These are phyloP conservation scores for Elegia similella DNA, from an alignment of 2,888 invertebrate genomes.

Conservation along the genomic window DNA sequence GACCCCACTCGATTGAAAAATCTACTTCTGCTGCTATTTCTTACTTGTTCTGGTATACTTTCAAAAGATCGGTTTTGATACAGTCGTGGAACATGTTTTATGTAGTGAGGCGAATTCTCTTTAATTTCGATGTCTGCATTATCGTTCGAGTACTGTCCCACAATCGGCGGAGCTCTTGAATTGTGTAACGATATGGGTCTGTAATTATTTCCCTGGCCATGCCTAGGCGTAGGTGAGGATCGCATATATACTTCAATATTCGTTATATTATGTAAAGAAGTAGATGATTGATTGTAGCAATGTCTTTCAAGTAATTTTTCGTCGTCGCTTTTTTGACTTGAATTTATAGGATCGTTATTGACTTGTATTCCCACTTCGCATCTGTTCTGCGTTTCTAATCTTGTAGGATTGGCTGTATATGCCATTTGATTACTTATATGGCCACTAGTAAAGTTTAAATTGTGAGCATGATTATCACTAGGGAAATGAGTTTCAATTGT, in stretches of 20 bases:
- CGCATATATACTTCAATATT: conserved; percentile 74
- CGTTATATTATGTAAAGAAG: conserved; percentile 74
- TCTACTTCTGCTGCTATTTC: conserved; percentile 65
- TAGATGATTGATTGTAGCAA: conserved; percentile 56
- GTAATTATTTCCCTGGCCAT: conserved; percentile 50
- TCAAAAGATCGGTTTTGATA: conserved; percentile 76
- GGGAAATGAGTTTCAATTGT: conserved; percentile 75
- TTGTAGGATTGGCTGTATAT: conserved; percentile 36
- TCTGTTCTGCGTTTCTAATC: conserved; percentile 48
- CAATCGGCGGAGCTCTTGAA: conserved; percentile 52
- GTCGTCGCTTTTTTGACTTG: conserved; percentile 76
- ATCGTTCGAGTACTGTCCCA: conserved; percentile 51
- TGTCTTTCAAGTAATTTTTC: conserved; percentile 73
- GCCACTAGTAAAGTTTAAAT: conserved; percentile 37
- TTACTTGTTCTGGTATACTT: conserved; percentile 73
- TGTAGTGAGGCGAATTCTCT: conserved; percentile 69
- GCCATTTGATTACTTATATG: conserved; percentile 36
- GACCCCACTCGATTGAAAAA: conserved; percentile 74
- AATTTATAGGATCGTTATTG: conserved; percentile 49
- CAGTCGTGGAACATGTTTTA: conserved; percentile 67
- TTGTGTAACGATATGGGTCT: conserved; percentile 73
- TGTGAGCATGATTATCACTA: conserved; percentile 55
- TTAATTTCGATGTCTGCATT: conserved; percentile 66
- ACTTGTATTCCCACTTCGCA: conserved; percentile 62
- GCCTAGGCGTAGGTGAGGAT: conserved; percentile 55